Base-by-base conservation (phyloP, 1,140 invertebrate genomes). In the Ips typographus region DNA sequence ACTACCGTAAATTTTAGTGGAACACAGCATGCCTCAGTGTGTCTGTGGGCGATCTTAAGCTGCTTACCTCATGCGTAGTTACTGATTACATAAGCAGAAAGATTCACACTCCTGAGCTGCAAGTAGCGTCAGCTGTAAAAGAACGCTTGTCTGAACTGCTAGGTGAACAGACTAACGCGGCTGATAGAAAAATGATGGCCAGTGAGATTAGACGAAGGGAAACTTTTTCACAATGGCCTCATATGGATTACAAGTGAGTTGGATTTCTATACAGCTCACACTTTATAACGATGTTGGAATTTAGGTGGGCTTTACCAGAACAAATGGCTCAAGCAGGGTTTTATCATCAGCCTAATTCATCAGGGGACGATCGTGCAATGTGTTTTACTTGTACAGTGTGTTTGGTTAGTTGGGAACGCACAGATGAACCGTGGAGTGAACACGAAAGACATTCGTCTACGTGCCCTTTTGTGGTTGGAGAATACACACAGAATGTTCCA, bases 251-350 rank as follows among this genome's bases (percentile, higher is more conserved):
- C 83, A 96, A 95, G 92, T 94, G 84, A 83, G 85, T 58, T 36
- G 22, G 22, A 22, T 22, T 22, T 22, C 22, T 22, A 22, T 40
- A 82, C 72, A 22, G 22, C 22, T 22, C 22, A 22, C 22, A 22
- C 22, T 22, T 22, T 22, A 22, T 22, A 22, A 22, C 22, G 22
- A 22, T 22, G 22, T 22, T 22, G 22, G 22, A 22, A 22, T 22
- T 52, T 75, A 95, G 93, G 82, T 97, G 94, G 94, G 94, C 95
- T 4, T 80, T 96, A 67, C 95, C 95, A 1, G 93, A 94, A 71
- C 93, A 94, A 80, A 96, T 98, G 94, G 94, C 95, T 2, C 94
- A 96, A 79, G 95, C 94, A 40, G 95, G 95, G 1, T 97, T 98
- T 80, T 98, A 95, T 82, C 94, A 96, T 79, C 93, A 96, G 77